Evolutionary conservation across 2,797 vertebrate genomes (phyloP), one percentile per base, ranked within the genome.

Genomic region (Cyclura pinguis): DNA sequence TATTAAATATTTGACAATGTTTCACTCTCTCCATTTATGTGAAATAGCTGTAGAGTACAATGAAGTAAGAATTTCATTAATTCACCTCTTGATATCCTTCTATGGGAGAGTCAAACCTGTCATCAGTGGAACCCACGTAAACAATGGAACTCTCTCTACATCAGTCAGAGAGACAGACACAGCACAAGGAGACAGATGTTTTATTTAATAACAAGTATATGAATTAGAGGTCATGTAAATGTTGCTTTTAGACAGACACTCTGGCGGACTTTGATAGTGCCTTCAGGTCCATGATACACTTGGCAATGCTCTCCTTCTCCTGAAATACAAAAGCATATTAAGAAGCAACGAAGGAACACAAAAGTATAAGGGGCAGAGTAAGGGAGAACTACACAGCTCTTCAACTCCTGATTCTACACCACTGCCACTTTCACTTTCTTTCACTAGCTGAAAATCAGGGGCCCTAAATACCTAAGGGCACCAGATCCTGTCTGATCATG

Each of bases 291-390:
- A 97, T 32, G 93, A 99, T 99, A 96, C 99, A 99, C 96, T 99
- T 99, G 80, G 98, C 97, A 81, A 99, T 98, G 90, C 98, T 99
- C 84, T 98, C 98, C 89, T 99, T 99, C 93, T 99, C 98, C 99
- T 99, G 96, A 88, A 95, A 97, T 59, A 95, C 84, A 87, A 18
- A 93, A 47, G 0, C 32, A 82, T 52, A 76, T 69, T 95, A 85
- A 96, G 89, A 57, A 27, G 1, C 35, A 47, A 29, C 24, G 52
- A 38, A 0, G 52, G 9, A 3, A 50, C 16, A 47, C 0, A 35
- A 0, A 3, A 27, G 1, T 67, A 10, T 67, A 6, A 4, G 0
- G 72, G 29, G 32, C 10, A 24, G 9, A 24, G 2, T 57, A 85
- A 24, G 8, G 12, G n/a, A 0, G 20, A 18, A 35, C 6, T 55